Conservation (phyloP, 2,113 vertebrate genomes). For the Psettodes erumei region DNA sequence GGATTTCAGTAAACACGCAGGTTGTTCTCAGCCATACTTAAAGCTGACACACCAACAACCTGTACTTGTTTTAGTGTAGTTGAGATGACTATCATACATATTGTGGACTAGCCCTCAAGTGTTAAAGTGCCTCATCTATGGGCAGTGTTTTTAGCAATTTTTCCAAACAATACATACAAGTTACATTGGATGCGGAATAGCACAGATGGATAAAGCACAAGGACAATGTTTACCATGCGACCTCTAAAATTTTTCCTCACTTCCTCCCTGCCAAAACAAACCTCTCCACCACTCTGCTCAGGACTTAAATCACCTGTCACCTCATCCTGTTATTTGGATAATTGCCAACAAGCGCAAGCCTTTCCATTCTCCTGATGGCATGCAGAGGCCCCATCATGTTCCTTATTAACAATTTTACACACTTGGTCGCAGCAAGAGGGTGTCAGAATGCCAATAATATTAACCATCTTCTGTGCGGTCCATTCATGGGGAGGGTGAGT, state of each 20-base stretch:
- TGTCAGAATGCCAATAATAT: conserved; percentile 85
- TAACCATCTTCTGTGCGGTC: conserved; percentile 79
- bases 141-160: conserved; percentile 47
- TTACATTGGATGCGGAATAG: conserved; percentile 46
- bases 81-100: conserved; percentile 54
- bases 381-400: conserved; percentile 79
- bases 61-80: conserved; percentile 47
- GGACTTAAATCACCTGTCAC: conserved; percentile 77
- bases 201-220: conserved; percentile 50
- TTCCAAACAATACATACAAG: conserved; percentile 52
- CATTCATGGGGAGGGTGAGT: conserved; percentile 72
- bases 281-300: conserved; percentile 63
- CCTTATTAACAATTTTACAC: conserved; percentile 86
- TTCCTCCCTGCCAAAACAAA: conserved; percentile 74
- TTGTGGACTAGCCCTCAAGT: conserved; percentile 47
- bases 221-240: conserved; percentile 61
- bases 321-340: conserved; percentile 82
- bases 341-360: conserved; percentile 79
- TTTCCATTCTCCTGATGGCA: conserved; percentile 76
- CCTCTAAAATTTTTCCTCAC: conserved; percentile 55
- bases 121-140: conserved; percentile 38
- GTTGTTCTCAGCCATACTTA: conserved; percentile 53
- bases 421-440: conserved; percentile 75
- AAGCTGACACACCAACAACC: conserved; percentile 55
- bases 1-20: conserved; percentile 70